Evolutionary conservation across 2,113 vertebrate species (phyloP).

Genomic region (Pedetes capensis): DNA sequence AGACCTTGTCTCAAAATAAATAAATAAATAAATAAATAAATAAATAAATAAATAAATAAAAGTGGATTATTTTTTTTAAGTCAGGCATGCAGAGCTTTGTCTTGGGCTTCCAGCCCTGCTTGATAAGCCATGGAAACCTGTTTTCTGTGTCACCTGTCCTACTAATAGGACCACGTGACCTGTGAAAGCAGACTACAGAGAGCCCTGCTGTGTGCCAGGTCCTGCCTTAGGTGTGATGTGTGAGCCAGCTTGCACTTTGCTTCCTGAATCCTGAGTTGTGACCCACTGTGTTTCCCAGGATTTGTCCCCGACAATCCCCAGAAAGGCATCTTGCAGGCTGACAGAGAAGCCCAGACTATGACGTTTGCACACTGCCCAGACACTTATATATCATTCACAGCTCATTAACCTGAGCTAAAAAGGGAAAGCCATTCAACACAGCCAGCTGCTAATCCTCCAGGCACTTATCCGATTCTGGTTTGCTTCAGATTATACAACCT

Average conservation of each 20-base stretch:
- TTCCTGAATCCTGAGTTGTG: background rate
- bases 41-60: no score
- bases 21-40: no score
- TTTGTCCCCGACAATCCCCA: slow-evolving; percentile 23
- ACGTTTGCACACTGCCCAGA: slow-evolving; percentile 3
- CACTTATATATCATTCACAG: slow-evolving; percentile 65
- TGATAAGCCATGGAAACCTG: background rate
- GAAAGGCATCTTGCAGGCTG: slow-evolving; percentile 33
- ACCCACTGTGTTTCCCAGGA: background rate
- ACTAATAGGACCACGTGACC: rapidly evolving
- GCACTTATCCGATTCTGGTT: background rate
- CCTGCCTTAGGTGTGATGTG: background rate
- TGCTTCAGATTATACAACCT: background rate
- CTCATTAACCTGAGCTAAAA: slow-evolving; percentile 63
- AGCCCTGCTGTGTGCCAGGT: background rate
- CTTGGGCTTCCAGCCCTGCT: background rate
- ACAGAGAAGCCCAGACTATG: slow-evolving; percentile 27
- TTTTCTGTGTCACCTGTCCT: background rate
- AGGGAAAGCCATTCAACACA: slow-evolving; percentile 26
- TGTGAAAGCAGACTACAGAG: background rate
- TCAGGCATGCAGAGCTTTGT: background rate
- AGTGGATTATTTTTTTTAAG: background rate
- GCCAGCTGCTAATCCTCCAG: slow-evolving; percentile 30
- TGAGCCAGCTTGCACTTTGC: background rate
- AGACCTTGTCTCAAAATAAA: no score